Percentiles rank a stretch among this genome's conserved stretches.
Conservation (phyloP, 2,113 vertebrate species). For the Malurus alboscapulatus region DNA sequence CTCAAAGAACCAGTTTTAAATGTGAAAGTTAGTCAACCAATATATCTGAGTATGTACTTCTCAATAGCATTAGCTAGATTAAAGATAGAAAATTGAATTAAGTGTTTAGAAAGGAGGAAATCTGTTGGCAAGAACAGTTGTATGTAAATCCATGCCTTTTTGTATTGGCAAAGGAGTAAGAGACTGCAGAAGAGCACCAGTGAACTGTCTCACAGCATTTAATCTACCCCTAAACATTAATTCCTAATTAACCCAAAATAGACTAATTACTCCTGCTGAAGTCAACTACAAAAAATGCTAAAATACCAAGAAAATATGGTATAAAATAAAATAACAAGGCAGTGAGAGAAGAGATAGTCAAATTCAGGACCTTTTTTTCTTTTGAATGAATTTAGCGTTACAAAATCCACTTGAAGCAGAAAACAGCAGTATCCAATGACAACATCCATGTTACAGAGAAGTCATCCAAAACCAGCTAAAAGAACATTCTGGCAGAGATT, state of each 20-base stretch:
- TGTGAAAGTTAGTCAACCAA: background rate
- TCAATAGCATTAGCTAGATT: background rate
- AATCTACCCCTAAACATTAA: background rate
- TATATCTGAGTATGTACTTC: background rate
- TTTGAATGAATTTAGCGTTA: background rate
- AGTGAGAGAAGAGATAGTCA: background rate
- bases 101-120: background rate
- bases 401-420: background rate
- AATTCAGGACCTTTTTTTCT: background rate
- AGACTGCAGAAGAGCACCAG: background rate
- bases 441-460: background rate
- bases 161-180: background rate
- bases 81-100: background rate
- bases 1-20: background rate
- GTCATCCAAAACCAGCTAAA: conserved; percentile 9
- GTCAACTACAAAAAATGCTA: background rate
- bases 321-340: background rate
- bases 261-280: background rate
- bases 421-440: background rate
- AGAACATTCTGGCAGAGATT: background rate
- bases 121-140: background rate
- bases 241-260: background rate
- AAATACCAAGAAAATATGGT: background rate
- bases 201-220: background rate
- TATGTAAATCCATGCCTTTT: background rate